Evolutionary conservation across 2,888 invertebrate genomes (phyloP).

Genomic region (Spisula solida): DNA sequence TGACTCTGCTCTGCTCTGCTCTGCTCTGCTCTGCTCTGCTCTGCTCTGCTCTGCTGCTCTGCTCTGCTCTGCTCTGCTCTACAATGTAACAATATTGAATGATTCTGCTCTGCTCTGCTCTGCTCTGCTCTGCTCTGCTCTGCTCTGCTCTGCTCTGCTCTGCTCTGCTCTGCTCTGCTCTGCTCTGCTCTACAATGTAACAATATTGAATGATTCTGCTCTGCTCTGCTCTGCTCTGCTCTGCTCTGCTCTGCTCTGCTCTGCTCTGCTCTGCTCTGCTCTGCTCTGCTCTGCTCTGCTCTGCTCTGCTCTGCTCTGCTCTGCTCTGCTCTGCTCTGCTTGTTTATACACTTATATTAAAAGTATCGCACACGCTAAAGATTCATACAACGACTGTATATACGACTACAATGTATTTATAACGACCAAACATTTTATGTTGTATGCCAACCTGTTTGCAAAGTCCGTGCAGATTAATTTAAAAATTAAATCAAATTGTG

Average conservation of each 20-base stretch:
- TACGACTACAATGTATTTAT: no score
- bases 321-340: slow-evolving; percentile 1
- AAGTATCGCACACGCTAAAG: no score
- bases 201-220: background rate
- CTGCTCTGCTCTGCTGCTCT: background rate
- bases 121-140: background rate
- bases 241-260: background rate
- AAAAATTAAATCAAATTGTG: no score
- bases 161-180: background rate
- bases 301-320: background rate
- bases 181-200: background rate
- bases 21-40: background rate
- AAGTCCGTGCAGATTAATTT: no score
- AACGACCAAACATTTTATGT: no score
- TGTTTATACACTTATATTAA: background rate
- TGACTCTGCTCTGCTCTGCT: no score
- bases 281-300: slow-evolving; percentile 1
- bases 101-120: background rate
- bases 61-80: background rate
- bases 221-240: background rate
- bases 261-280: background rate
- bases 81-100: background rate
- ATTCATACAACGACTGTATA: no score
- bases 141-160: background rate
- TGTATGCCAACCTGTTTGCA: no score